Base-by-base conservation (phyloP, 1,140 invertebrate species). In the Drosophila seguyi region DNA sequence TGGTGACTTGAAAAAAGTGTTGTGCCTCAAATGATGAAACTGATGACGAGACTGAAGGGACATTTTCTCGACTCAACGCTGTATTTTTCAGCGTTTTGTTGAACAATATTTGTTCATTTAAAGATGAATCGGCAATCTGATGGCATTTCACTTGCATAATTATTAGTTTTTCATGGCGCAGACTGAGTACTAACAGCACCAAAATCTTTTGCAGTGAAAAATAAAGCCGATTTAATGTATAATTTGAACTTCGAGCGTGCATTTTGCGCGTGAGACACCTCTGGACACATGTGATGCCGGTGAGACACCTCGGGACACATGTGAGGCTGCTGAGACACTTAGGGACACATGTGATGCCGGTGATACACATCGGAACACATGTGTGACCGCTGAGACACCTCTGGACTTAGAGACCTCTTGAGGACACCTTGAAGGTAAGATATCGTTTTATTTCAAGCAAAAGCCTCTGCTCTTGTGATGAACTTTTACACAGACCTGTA, bases 31-130 rank as follows among this genome's bases (percentile, higher is more conserved):
- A 50, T 87, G 84, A 87, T 80, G 84, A 87, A 45, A 87, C 80
- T 84, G 84, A 87, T 87, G 84, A 87, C 84, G 84, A 87, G 84
- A 87, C 84, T 88, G 84, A 87, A 83, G 59, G 72, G 34, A 84
- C 80, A 71, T 69, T 77, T 73, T 63, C 71, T 84, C 67, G 61
- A 48, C 57, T 57, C 50, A 45, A 34, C 58, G 52, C 62, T 87
- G 85, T 87, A 87, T 87, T 13, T 74, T 87, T 87, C 85, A 84
- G 67, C 74, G 60, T 50, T 67, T 67, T 57, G 60, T 80, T 71
- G 77, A 68, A 86, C 34, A 41, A 71, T 53, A 90, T 83, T 77
- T 87, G 84, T 90, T 84, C 76, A 73, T 80, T 87, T 90, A 50
- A 72, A 84, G 84, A 87, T 90, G 85, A 88, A 50, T 66, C 41